A percentile compares a stretch with the other conserved stretches of the same genome.
These are phyloP conservation scores for Anthopleura sola DNA, from an alignment of 64 coral and sea anemone genomes.

Conservation along the genomic window DNA sequence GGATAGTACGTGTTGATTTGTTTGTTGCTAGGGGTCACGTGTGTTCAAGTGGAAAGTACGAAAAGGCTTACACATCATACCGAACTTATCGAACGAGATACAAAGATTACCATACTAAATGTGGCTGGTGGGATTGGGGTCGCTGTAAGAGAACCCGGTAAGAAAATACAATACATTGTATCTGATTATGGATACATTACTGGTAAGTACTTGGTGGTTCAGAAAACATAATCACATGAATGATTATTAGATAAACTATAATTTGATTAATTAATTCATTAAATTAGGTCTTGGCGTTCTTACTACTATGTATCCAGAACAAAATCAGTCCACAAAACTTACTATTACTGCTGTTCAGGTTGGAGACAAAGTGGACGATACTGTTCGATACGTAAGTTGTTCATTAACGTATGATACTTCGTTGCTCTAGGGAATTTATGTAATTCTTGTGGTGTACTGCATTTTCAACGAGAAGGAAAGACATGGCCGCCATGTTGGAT, in stretches of 20 bases:
- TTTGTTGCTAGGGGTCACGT: background rate
- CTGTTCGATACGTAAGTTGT: background rate
- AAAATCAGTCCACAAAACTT: background rate
- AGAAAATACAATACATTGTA: background rate
- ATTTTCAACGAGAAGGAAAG: no score
- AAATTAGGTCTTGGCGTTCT: background rate
- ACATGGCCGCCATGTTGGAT: no score
- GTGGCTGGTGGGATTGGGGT: background rate
- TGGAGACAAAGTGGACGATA: background rate
- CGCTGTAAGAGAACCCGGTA: background rate
- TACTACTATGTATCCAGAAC: background rate
- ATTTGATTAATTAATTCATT: background rate
- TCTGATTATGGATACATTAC: background rate
- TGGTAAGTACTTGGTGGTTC: no score
- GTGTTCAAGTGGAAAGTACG: background rate
- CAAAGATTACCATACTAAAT: background rate
- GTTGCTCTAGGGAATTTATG: no score
- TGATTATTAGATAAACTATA: no score
- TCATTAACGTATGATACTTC: no score
- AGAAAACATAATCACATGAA: no score
- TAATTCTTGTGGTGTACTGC: no score
- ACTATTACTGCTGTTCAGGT: background rate
- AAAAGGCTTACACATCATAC: background rate
- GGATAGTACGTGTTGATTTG: no score
- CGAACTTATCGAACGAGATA: background rate